Conservation (phyloP, 2,113 vertebrate species). For the Zootoca vivipara region DNA sequence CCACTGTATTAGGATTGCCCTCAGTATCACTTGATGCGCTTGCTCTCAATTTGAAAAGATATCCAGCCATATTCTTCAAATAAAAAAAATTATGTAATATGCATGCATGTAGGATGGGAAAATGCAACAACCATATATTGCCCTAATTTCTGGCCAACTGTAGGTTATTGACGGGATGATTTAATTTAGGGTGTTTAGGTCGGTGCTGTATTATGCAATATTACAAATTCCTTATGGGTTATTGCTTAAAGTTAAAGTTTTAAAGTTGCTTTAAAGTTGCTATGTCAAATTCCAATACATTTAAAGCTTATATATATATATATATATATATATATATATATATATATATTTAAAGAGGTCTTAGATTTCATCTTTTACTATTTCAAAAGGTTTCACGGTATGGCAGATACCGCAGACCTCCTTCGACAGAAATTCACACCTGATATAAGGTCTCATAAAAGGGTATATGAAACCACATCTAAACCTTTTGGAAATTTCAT, state of each 20-base stretch:
- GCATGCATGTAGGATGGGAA: neutral
- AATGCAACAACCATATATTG: neutral
- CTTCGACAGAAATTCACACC: neutral
- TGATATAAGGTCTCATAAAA: rapidly evolving
- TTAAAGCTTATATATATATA: no score
- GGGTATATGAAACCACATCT: neutral
- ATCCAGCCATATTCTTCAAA: no score
- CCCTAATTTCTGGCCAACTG: neutral
- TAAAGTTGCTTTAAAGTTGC: no score
- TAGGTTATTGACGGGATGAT: neutral
- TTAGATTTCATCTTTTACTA: neutral
- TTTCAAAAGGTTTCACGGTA: neutral
- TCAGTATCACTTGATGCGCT: no score
- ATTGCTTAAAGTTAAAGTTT: no score
- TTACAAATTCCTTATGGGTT: no score
- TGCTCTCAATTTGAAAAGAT: no score
- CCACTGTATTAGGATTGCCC: no score
- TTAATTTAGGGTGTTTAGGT: neutral
- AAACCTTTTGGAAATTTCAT: neutral
- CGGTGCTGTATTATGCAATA: neutral
- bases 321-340: no score
- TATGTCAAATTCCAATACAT: neutral
- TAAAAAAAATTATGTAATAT: no score
- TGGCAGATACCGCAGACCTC: neutral
- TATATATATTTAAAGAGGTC: no score